Evolutionary conservation across 2,888 invertebrate species (phyloP), one percentile per base, ranked within the genome.

Genomic region (Phortica magna): DNA sequence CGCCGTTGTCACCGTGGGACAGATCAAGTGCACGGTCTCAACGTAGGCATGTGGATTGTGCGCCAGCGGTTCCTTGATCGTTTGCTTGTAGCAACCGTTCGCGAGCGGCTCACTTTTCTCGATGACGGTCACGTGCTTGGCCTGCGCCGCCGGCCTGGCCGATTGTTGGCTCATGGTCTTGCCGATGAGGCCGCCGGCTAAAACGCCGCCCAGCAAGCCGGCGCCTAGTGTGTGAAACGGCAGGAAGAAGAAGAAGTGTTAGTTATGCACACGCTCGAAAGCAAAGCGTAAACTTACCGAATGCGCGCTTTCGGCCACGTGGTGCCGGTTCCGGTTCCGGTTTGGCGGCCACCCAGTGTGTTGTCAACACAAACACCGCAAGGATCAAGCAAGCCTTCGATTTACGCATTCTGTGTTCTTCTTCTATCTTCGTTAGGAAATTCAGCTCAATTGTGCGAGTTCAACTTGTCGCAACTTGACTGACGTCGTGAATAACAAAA

Each of bases 1-100:
- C n/a, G 79, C 79, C 0, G 77, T 72, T 74, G 81, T 79, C 41
- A 81, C 79, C 0, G 81, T 70, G 4, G 88, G 86, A 59, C 86
- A 86, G 17, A 88, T 55, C 14, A 87, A 76, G 42, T 79, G 78
- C 57, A 82, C 80, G 7, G 88, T 87, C 76, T 88, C 84, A 0
- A 81, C 83, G 10, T 82, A 88, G 6, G 79, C 59, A 12, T 80
- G 81, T 0, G 77, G 19, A 55, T 82, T 76, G 10, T 76, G 76
- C 0, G 78, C 72, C 19, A 84, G 53, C 3, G 84, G 86, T 14
- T 87, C 82, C 31, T 80, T 83, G 6, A 87, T 74, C 0, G 80
- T 87, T 76, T 85, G 87, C 41, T 39, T 80, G 31, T 88, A 88
- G 75, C 86, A 86, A 2, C 86, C 86, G 42, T 81, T 80, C 12